A percentile compares a stretch with the other conserved stretches of the same genome.
These are phyloP conservation scores for Conistra vaccinii DNA, from an alignment of 2,888 invertebrate species.

Conservation along the genomic window DNA sequence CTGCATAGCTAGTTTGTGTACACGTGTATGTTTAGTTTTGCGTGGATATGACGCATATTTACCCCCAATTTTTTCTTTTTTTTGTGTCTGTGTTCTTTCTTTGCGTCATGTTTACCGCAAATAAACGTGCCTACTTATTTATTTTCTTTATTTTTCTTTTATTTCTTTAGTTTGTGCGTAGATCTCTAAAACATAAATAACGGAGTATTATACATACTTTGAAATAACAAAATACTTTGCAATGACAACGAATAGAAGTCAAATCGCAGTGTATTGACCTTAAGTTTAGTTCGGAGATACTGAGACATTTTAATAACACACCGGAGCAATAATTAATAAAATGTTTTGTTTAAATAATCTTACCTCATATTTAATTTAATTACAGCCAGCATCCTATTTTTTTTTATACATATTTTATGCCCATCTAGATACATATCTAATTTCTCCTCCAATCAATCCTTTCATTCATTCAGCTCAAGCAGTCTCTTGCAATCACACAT, in stretches of 20 bases:
- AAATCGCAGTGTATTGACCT: conserved; percentile 38
- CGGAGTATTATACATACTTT: conserved; percentile 41
- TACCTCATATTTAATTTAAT: conserved; percentile 7
- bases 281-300: conserved; percentile 25
- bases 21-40: too few relatives aligned
- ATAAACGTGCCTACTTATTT: too few relatives aligned
- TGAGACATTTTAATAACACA: conserved; percentile 33
- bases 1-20: conserved; percentile 5
- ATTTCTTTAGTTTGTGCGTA: background rate
- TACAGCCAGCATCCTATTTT: background rate
- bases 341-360: background rate
- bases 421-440: background rate
- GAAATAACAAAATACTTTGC: conserved; percentile 27
- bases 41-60: too few relatives aligned
- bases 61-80: too few relatives aligned
- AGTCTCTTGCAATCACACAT: background rate
- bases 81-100: too few relatives aligned
- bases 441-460: too few relatives aligned
- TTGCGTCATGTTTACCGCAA: too few relatives aligned
- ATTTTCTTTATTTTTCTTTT: too few relatives aligned
- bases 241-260: conserved; percentile 46
- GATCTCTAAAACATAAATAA: conserved; percentile 28
- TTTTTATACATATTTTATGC: background rate
- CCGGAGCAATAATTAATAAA: conserved; percentile 1
- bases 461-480: background rate